A percentile compares a stretch with the other conserved stretches of the same genome.
Evolutionary conservation across 2,888 invertebrate species (phyloP).

Genomic region (Pseudeuparius sepicola): DNA sequence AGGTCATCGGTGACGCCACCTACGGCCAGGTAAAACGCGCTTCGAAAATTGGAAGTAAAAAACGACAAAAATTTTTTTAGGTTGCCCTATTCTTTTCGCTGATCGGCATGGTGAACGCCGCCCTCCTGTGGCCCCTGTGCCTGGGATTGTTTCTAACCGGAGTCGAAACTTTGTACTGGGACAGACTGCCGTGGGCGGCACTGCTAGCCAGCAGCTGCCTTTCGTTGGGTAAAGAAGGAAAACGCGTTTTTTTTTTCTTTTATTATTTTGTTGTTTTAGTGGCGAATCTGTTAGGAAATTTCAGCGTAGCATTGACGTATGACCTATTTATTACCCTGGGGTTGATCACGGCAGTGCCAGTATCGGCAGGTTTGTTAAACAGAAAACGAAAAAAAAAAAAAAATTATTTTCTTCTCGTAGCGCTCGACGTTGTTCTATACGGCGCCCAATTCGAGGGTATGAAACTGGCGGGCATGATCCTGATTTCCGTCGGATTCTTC

Average conservation of each 20-base stretch:
- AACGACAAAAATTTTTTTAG: too few species aligned
- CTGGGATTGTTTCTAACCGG: constrained; percentile 78
- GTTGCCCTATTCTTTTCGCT: constrained; percentile 89
- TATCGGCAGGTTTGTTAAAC: constrained; percentile 70
- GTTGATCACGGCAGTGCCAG: constrained; percentile 86
- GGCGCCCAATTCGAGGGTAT: constrained; percentile 83
- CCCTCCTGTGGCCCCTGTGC: constrained; percentile 86
- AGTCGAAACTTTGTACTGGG: constrained; percentile 73
- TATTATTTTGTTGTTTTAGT: constrained; percentile 48
- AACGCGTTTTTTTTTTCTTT: constrained; percentile 4
- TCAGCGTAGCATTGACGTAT: constrained; percentile 87
- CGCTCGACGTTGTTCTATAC: constrained; percentile 77
- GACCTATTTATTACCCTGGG: constrained; percentile 92
- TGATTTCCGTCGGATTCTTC: constrained; percentile 85
- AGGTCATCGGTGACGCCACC: constrained; percentile 87
- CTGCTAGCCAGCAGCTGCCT: constrained; percentile 71
- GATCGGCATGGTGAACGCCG: constrained; percentile 79
- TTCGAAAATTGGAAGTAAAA: too few species aligned
- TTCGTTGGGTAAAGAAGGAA: constrained; percentile 55
- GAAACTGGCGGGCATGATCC: constrained; percentile 89
- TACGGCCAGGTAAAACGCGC: constrained; percentile 60
- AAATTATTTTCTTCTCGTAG: constrained; percentile 41
- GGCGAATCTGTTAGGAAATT: constrained; percentile 87
- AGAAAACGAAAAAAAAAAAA: too few species aligned
- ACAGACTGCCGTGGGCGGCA: constrained; percentile 79